Evolutionary conservation across 2,797 vertebrate species (phyloP), one percentile per base, ranked within the genome.

Genomic region (Sebastolobus altivelis): DNA sequence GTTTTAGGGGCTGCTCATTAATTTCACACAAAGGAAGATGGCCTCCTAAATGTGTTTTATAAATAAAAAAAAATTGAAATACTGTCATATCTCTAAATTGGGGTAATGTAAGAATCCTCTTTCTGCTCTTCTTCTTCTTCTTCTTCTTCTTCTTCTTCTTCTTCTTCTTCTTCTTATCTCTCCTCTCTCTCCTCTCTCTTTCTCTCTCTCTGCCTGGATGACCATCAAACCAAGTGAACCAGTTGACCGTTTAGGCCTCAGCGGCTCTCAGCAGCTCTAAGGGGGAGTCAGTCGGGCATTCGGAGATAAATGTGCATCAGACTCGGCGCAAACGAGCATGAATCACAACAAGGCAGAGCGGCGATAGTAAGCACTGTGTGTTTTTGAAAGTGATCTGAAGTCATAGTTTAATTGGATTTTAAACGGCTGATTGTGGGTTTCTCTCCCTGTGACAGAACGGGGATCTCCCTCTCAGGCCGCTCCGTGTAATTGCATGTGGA

Each of bases 371-470:
- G 80, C 69, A 2, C 1, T 55, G 68, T 37, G 75, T 80, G 84
- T 83, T 73, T 85, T 84, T 78, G 82, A 65, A 77, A 80, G 75
- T 54, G 77, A 88, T 83, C 65, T 65, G 29, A 69, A 84, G 74
- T 80, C 84, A 27, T 1, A 66, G 75, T 89, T 86, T 88, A 86
- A 89, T 84, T 85, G 87, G 85, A 81, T 86, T 81, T 76, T 43
- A 83, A 72, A 38, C 1, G 59, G 82, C 73, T 80, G 65, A 83
- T 86, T 70, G 80, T 83, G 81, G 75, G 60, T 63, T 81, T 18
- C 43, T 60, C 52, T 58, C 18, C n/a, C 49, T 20, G 77, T n/a
- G 56, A 38, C 49, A 11, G 31, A 66, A 20, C 63, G 22, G 79
- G 72, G 61, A 73, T 81, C 79, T 75, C 37, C 80, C 72, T 82